Evolutionary conservation across 1,140 invertebrate genomes (phyloP).

Genomic region (Drosophila pallidifrons): DNA sequence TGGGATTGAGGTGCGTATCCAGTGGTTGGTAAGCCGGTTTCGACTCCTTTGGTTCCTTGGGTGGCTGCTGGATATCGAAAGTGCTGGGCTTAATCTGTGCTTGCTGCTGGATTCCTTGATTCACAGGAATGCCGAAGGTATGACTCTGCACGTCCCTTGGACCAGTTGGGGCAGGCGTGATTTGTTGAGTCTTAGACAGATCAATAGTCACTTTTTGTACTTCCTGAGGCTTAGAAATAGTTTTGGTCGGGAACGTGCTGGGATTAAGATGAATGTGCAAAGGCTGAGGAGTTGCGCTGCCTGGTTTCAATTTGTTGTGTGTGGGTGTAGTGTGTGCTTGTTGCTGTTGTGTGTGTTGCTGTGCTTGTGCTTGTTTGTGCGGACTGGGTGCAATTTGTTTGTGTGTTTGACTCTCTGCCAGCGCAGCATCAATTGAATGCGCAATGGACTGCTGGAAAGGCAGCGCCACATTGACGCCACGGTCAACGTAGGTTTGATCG

Average conservation of each 20-base stretch:
- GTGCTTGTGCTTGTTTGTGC: conserved; percentile 16
- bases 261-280: background rate
- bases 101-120: too few relatives aligned
- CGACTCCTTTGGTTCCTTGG: background rate
- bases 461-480: conserved; percentile 51
- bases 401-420: conserved; percentile 35
- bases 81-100: background rate
- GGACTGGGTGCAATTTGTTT: too few relatives aligned
- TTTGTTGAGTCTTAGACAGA: background rate
- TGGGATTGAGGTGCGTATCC: background rate
- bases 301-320: conserved; percentile 6
- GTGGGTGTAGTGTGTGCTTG: conserved; percentile 43
- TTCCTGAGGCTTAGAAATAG: background rate
- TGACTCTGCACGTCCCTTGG: background rate
- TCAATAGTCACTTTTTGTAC: background rate
- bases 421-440: conserved; percentile 39
- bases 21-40: conserved; percentile 1
- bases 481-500: background rate
- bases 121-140: background rate
- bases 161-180: background rate
- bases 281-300: background rate
- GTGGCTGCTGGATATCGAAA: background rate
- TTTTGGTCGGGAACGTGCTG: background rate
- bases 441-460: conserved; percentile 51
- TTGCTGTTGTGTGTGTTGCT: conserved; percentile 16